Conservation (phyloP, 1,140 invertebrate genomes). For the Cherax quadricarinatus region DNA sequence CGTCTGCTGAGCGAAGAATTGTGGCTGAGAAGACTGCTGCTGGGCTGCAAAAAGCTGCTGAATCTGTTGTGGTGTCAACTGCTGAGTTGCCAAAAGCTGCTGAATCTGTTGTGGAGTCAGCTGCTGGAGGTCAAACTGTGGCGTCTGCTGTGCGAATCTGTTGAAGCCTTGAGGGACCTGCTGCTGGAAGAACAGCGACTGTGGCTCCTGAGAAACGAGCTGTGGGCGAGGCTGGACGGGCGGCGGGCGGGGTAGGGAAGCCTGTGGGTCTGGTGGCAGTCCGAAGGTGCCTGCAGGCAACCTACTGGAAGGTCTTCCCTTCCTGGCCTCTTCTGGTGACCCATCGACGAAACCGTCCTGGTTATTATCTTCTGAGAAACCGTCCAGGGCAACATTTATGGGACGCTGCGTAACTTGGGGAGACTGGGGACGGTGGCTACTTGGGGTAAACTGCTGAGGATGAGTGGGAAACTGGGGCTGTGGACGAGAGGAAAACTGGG, state of each 20-base stretch:
- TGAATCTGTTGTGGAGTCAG: slow-evolving; percentile 50
- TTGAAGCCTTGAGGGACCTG: slow-evolving; percentile 29
- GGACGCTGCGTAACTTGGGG: slow-evolving; percentile 19
- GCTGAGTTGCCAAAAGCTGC: not conserved
- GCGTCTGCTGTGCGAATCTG: slow-evolving; percentile 22
- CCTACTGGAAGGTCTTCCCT: not conserved
- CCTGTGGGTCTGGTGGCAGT: not conserved
- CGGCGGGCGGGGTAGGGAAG: not conserved
- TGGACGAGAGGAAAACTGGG: not conserved
- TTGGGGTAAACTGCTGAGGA: not conserved
- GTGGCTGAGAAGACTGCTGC: not conserved
- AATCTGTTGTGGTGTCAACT: slow-evolving; percentile 23
- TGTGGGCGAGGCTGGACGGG: slow-evolving; percentile 25
- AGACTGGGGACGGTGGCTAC: not conserved
- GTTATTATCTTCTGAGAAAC: slow-evolving; percentile 35
- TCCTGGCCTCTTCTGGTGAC: slow-evolving; percentile 1
- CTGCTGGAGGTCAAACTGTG: slow-evolving; percentile 51
- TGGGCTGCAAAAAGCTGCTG: slow-evolving; percentile 42
- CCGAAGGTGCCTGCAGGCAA: slow-evolving; percentile 38
- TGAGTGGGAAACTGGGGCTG: not conserved
- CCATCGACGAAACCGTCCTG: slow-evolving; percentile 57
- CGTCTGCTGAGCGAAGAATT: slow-evolving; percentile 7
- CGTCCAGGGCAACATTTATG: slow-evolving; percentile 10
- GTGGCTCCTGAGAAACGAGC: slow-evolving; percentile 61
- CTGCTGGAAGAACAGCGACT: slow-evolving; percentile 46